phyloP scores from a whole-genome alignment of 2,113 vertebrate genomes.

The Aptenodytes forsteri region DNA sequence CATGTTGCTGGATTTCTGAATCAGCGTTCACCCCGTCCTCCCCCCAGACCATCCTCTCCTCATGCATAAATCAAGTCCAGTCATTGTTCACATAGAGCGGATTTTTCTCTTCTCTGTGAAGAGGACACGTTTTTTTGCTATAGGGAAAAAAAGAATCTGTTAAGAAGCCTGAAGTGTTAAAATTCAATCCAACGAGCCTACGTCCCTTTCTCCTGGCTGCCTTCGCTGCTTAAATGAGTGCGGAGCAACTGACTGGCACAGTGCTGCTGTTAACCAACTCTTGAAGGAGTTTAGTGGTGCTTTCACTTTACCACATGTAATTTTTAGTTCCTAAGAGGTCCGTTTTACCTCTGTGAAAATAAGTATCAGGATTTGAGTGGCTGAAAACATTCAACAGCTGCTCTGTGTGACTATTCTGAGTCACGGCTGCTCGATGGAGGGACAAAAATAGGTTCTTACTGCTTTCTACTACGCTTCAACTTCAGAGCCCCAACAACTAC shows the following conservation, averaged over 20 bases:
- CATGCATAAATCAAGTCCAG: constrained; percentile 51
- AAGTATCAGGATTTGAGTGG: background rate
- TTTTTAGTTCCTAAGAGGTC: constrained; percentile 15
- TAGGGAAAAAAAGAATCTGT: background rate
- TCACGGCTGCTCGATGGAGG: background rate
- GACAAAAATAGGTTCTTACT: constrained; percentile 4
- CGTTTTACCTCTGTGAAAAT: constrained; percentile 7
- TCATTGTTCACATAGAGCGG: constrained; percentile 82
- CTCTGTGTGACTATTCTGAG: constrained; percentile 15
- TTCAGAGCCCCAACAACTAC: constrained; percentile 5
- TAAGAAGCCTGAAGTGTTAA: constrained; percentile 32
- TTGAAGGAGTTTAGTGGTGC: background rate
- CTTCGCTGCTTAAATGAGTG: background rate
- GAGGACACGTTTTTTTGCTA: constrained; percentile 92
- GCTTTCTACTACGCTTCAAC: background rate
- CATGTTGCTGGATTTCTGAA: constrained; percentile 57
- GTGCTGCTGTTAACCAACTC: background rate
- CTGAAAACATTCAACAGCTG: constrained; percentile 35
- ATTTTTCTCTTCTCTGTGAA: constrained; percentile 96
- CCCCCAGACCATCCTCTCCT: constrained; percentile 49
- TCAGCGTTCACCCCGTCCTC: constrained; percentile 18
- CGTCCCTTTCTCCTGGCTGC: background rate
- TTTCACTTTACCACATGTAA: constrained; percentile 3
- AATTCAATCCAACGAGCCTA: background rate
- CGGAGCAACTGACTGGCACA: background rate